These are phyloP conservation scores for Tyrannus savana DNA, from an alignment of 2,113 vertebrate species.

Conservation along the genomic window DNA sequence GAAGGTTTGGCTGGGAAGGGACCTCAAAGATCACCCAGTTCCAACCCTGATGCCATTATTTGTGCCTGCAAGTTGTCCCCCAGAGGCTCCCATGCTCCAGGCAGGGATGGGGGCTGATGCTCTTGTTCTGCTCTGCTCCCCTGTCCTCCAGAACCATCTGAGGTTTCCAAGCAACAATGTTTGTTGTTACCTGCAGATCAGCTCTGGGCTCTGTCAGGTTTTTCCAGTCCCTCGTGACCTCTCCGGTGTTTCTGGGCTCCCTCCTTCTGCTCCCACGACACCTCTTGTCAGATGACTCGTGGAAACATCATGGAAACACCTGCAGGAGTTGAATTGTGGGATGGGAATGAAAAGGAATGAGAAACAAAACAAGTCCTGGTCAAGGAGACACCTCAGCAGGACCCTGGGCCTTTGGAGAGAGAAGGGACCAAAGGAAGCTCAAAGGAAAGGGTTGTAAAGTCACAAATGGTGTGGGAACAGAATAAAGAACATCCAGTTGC, in stretches of 20 bases:
- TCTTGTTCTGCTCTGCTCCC: background rate
- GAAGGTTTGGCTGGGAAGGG: background rate
- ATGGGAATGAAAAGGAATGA: background rate
- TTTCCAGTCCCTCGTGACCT: background rate
- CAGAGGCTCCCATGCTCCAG: background rate
- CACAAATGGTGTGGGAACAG: background rate
- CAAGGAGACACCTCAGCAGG: background rate
- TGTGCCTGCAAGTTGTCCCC: background rate
- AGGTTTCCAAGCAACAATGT: background rate
- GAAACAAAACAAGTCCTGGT: background rate
- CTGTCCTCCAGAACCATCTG: background rate
- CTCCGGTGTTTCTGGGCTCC: background rate
- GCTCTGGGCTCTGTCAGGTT: background rate
- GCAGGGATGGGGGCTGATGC: background rate
- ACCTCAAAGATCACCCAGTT: background rate
- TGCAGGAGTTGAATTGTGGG: background rate
- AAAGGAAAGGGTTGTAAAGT: background rate
- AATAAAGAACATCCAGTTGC: background rate
- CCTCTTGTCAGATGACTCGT: background rate
- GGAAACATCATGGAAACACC: no score
- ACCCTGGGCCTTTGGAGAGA: background rate
- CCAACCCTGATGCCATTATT: fast-evolving
- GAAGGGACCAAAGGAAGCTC: background rate
- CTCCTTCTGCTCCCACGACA: background rate
- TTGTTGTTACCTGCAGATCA: background rate